Conservation (phyloP, 2,888 invertebrate genomes). For the Agrochola lota region DNA sequence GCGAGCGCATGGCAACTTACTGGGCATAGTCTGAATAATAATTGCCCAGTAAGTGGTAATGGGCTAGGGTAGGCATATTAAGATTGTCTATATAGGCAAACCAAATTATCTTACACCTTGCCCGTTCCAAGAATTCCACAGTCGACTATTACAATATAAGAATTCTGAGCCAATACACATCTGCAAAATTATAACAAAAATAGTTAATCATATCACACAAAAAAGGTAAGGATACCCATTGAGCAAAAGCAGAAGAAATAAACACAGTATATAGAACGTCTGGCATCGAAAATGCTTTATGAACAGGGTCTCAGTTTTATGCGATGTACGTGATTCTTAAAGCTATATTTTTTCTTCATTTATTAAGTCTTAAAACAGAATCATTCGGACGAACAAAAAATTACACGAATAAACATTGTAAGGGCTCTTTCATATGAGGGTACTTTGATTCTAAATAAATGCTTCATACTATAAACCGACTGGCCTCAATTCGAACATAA, state of each 20-base stretch:
- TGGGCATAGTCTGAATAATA: too few relatives aligned
- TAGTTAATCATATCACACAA: not conserved
- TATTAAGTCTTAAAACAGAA: slow-evolving; percentile 48
- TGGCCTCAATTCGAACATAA: not conserved
- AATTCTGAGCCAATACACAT: not conserved
- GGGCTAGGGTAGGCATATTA: too few relatives aligned
- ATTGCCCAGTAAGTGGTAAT: not conserved
- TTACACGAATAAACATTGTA: slow-evolving; percentile 30
- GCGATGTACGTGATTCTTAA: slow-evolving; percentile 45
- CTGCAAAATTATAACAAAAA: not conserved
- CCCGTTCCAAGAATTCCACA: too few relatives aligned
- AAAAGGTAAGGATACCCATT: not conserved
- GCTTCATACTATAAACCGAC: not conserved
- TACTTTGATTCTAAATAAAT: not conserved
- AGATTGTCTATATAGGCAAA: not conserved
- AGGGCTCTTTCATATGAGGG: slow-evolving; percentile 9
- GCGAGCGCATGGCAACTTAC: not conserved
- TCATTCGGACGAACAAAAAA: slow-evolving; percentile 22
- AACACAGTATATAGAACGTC: slow-evolving; percentile 3
- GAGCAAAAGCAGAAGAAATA: slow-evolving; percentile 2
- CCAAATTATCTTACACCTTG: too few relatives aligned
- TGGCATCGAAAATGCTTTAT: slow-evolving; percentile 14
- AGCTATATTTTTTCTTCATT: slow-evolving; percentile 47
- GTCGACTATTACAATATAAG: too few relatives aligned
- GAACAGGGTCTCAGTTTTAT: slow-evolving; percentile 45